Base-by-base conservation (phyloP, 2,888 invertebrate species). In the Calephelis perditalis region DNA sequence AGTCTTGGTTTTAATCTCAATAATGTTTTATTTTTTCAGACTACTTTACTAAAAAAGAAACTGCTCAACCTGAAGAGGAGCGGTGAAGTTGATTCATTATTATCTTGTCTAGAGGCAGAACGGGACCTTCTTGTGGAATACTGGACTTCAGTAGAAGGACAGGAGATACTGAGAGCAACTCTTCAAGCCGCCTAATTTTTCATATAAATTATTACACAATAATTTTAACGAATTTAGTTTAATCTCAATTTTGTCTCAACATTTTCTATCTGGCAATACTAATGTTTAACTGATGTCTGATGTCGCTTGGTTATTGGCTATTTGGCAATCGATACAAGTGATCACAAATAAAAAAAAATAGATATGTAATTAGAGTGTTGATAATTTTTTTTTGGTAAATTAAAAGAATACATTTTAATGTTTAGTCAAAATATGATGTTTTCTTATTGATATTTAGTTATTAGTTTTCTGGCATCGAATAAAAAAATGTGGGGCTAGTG, bases 61-160 rank as follows among this genome's bases (percentile, higher is more conserved):
- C 72, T 91, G 62, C 73, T 91, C 56, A 75, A 73, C 56, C 69
- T 86, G 64, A 79, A 91, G 89, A 69, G 93, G 91, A 66, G 92
- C 91, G 78, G 86, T 82, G 70, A 87, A 92, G 72, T 84, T 92
- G 70, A 92, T 92, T 66, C 92, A 92, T 78, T 89, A 93, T 92
- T 93, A 68, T 84, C 91, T 37, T 91, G 92, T 57, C 84, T 96
- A 72, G 94, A 94, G 67, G 90, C 92, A 5, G 96, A 96, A 80
- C 92, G 93, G 62, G 92, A 93, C 70, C 82, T 94, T 43, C 88
- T 96, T 63, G 85, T 94, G 6, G 92, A 95, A 67, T 94, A 95
- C 73, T 97, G 96, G 96, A 92, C 92, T 65, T 94, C 95, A 3
- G 75, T 86, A 0, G 95, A 95, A 72, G 96, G 95, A 69, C 95